A percentile compares a stretch with the other conserved stretches of the same genome.
These are phyloP conservation scores for Didymodactylos carnosus DNA, from an alignment of 2,888 invertebrate genomes.

Conservation along the genomic window DNA sequence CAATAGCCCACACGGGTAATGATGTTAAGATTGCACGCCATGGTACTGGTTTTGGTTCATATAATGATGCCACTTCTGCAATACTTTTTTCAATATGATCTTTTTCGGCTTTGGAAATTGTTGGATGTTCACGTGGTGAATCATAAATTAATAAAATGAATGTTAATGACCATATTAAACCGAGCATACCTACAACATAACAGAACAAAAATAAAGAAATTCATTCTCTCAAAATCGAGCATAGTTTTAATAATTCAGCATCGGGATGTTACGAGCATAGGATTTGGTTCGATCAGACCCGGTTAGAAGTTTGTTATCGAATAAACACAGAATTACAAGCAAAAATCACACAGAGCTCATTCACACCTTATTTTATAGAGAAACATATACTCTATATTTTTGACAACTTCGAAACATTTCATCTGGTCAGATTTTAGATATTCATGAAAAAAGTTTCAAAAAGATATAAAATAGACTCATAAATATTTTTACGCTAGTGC, in stretches of 20 bases:
- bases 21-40: slow-evolving; percentile 26
- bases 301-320: not conserved
- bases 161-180: slow-evolving; percentile 24
- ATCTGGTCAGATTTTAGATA: too few species aligned
- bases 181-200: slow-evolving; percentile 20
- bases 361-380: not conserved
- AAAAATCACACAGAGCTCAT: not conserved
- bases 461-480: too few species aligned
- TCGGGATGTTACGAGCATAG: too few species aligned
- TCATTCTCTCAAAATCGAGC: not conserved
- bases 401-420: too few species aligned
- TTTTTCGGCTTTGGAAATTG: slow-evolving; percentile 22
- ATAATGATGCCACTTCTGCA: not conserved
- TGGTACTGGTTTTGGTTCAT: slow-evolving; percentile 17
- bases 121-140: slow-evolving; percentile 23
- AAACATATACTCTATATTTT: not conserved
- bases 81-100: not conserved
- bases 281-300: too few species aligned
- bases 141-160: slow-evolving; percentile 24
- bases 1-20: slow-evolving; percentile 25
- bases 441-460: too few species aligned
- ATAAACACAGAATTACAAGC: not conserved
- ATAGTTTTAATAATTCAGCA: too few species aligned
- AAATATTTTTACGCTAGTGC: too few species aligned
- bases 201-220: not conserved